A percentile compares a stretch with the other conserved stretches of the same genome.
phyloP scores from a whole-genome alignment of 2,113 vertebrate genomes.

The Lycocorax pyrrhopterus region DNA sequence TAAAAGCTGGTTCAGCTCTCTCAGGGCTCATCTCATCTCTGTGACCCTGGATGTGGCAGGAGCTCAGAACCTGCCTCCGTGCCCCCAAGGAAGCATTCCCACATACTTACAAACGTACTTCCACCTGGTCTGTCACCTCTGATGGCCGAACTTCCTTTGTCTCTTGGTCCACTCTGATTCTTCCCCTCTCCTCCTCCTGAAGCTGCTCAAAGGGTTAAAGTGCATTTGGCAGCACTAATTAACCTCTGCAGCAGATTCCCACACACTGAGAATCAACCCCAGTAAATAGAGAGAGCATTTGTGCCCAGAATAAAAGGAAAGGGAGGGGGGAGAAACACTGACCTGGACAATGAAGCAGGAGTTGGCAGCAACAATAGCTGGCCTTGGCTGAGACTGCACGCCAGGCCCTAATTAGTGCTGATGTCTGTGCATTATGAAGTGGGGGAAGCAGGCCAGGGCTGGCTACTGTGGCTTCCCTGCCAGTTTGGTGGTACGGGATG shows the following conservation, averaged over 20 bases:
- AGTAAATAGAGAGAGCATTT: background rate
- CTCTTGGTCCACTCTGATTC: background rate
- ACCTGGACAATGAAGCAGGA: conserved; percentile 25
- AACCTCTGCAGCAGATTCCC: conserved; percentile 51
- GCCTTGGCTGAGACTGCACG: background rate
- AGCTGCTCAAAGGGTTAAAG: conserved; percentile 45
- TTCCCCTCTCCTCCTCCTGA: background rate
- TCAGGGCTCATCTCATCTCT: background rate
- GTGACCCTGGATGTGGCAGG: background rate
- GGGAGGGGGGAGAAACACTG: background rate
- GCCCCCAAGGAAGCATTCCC: background rate
- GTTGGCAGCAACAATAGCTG: conserved; percentile 41
- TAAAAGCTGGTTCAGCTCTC: background rate
- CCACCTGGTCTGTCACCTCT: background rate
- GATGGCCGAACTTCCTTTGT: background rate
- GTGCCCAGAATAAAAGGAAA: background rate
- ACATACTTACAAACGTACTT: background rate
- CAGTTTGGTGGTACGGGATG: background rate
- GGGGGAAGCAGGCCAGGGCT: background rate
- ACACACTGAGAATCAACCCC: conserved; percentile 20
- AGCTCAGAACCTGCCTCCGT: background rate
- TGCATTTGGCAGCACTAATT: conserved; percentile 19
- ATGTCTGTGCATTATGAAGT: background rate
- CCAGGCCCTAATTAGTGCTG: conserved; percentile 37
- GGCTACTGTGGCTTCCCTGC: background rate